Percentiles rank a stretch among this genome's conserved stretches.
These are phyloP conservation scores for Orthonychiurus folsomi DNA, from an alignment of 2,888 invertebrate species.

Conservation along the genomic window DNA sequence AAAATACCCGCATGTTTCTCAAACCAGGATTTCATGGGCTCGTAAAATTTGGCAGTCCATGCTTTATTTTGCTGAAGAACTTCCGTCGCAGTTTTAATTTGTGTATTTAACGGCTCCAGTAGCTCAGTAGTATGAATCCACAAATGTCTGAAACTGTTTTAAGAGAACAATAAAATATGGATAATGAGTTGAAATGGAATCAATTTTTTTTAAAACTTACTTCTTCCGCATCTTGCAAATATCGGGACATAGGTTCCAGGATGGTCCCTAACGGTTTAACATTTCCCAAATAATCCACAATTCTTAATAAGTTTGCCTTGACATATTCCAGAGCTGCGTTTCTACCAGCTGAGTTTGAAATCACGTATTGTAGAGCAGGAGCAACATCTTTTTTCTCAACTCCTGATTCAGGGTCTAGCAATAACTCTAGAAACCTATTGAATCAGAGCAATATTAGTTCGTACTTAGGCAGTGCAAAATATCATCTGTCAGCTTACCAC, in stretches of 20 bases:
- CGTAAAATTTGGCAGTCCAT: constrained; percentile 10
- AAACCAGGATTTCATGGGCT: constrained; percentile 11
- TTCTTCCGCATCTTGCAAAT: neutral
- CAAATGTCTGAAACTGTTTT: neutral
- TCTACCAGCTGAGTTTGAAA: neutral
- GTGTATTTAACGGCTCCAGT: neutral
- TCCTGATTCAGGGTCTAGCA: neutral
- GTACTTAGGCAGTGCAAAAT: too few species aligned
- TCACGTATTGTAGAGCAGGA: neutral
- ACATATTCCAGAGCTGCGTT: neutral
- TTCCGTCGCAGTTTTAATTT: neutral
- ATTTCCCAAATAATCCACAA: neutral
- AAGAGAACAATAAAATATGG: neutral
- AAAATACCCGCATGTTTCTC: constrained; percentile 3
- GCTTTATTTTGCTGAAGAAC: neutral
- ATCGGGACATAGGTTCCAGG: neutral
- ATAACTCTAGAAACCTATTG: neutral
- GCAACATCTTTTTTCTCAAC: neutral
- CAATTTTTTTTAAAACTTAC: neutral
- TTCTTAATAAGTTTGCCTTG: neutral
- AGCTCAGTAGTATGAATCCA: neutral
- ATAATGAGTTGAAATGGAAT: neutral
- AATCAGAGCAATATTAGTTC: too few species aligned
- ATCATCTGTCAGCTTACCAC: too few species aligned
- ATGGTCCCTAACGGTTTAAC: neutral